A percentile compares a stretch with the other conserved stretches of the same genome.
Evolutionary conservation across 2,888 invertebrate genomes (phyloP).

Genomic region (Torymus auratus): DNA sequence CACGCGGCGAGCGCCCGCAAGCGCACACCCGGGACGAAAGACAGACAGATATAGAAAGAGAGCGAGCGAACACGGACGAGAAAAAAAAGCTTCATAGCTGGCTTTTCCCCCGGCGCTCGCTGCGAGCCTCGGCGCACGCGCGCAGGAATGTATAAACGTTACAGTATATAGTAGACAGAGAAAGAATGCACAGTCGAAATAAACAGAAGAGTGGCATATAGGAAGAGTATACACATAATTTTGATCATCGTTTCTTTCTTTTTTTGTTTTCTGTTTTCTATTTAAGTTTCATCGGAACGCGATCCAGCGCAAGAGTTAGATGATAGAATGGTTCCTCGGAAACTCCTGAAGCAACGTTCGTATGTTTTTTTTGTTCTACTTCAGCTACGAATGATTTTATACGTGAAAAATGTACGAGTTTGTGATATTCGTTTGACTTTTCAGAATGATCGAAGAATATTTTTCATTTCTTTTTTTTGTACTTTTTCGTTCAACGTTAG

Average conservation of each 20-base stretch:
- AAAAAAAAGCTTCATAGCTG: background rate
- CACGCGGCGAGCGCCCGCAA: conserved; percentile 4
- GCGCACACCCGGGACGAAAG: too few relatives aligned
- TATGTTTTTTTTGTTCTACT: too few relatives aligned
- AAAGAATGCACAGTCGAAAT: conserved; percentile 42
- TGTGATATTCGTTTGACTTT: conserved; percentile 21
- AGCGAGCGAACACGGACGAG: background rate
- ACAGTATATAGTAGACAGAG: conserved; percentile 20
- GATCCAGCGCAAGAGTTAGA: background rate
- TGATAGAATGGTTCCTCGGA: conserved; percentile 25
- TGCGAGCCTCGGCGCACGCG: conserved; percentile 1
- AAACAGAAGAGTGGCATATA: conserved; percentile 41
- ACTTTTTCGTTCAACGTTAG: too few relatives aligned
- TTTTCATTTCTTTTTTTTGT: background rate
- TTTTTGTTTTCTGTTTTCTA: background rate
- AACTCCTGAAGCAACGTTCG: conserved; percentile 17
- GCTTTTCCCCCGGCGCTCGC: conserved; percentile 13
- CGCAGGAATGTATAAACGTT: conserved; percentile 20
- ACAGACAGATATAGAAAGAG: too few relatives aligned
- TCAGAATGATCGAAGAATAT: conserved; percentile 35
- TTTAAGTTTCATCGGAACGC: background rate
- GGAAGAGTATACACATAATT: conserved; percentile 6
- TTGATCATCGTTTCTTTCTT: conserved; percentile 9
- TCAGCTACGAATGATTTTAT: background rate
- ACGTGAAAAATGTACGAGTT: conserved; percentile 14